These are phyloP conservation scores for Penaeus monodon DNA, from an alignment of 2,888 invertebrate genomes.

Conservation along the genomic window DNA sequence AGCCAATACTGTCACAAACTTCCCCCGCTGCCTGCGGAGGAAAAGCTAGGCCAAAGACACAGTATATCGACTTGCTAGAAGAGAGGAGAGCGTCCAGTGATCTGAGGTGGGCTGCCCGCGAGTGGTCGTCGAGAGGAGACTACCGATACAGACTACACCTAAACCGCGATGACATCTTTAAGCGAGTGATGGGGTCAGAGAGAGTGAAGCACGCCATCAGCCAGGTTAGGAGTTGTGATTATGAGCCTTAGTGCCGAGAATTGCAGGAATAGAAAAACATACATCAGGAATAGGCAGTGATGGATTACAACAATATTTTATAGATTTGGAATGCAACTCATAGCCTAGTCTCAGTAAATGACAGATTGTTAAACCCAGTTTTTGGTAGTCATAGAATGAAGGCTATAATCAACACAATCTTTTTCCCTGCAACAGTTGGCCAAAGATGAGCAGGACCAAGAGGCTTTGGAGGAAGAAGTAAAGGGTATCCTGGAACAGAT, in stretches of 20 bases:
- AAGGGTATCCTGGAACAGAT: constrained; percentile 53
- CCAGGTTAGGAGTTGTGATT: constrained; percentile 29
- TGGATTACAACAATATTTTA: neutral
- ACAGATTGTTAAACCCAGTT: neutral
- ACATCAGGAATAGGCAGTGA: neutral
- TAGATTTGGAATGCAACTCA: too few species aligned
- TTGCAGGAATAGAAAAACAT: too few species aligned
- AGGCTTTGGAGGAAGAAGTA: constrained; percentile 46
- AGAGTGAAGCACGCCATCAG: constrained; percentile 51
- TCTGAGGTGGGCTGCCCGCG: constrained; percentile 60
- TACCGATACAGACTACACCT: constrained; percentile 48
- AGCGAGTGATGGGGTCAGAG: constrained; percentile 50
- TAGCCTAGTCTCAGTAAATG: too few species aligned
- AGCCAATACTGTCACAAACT: neutral
- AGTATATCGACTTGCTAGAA: constrained; percentile 57
- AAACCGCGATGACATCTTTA: constrained; percentile 40
- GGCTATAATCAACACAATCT: neutral
- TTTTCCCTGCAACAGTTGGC: constrained; percentile 29
- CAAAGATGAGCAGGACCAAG: constrained; percentile 23
- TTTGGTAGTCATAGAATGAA: neutral
- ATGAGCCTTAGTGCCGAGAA: neutral
- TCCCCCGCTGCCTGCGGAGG: neutral
- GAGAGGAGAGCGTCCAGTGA: constrained; percentile 55
- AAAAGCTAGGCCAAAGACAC: neutral
- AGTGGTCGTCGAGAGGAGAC: constrained; percentile 56